phyloP scores from a whole-genome alignment of 2,797 vertebrate genomes.

The Macrochelys suwanniensis region DNA sequence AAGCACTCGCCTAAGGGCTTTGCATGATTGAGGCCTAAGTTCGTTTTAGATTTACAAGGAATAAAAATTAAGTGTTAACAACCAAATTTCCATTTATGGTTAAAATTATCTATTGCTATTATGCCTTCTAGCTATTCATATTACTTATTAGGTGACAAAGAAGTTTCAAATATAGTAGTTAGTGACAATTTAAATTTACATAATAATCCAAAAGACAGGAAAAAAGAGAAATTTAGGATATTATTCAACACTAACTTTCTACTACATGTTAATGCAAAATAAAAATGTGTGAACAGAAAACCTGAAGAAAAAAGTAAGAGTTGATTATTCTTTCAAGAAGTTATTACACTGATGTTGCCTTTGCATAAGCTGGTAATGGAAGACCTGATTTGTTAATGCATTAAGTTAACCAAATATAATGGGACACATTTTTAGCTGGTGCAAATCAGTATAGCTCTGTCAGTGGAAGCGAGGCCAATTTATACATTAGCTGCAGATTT shows the following conservation, averaged over 20 bases:
- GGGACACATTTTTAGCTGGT: background rate
- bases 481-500: background rate
- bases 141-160: constrained; percentile 64
- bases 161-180: constrained; percentile 35
- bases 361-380: background rate
- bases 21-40: background rate
- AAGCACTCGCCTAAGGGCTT: background rate
- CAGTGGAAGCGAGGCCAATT: background rate
- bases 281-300: constrained; percentile 65
- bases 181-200: constrained; percentile 72
- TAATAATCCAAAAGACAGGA: constrained; percentile 46
- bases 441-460: background rate
- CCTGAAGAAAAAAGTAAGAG: constrained; percentile 22
- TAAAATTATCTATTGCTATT: constrained; percentile 48
- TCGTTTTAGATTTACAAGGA: constrained; percentile 11
- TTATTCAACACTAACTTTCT: constrained; percentile 64
- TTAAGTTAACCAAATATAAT: background rate
- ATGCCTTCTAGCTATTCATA: constrained; percentile 50
- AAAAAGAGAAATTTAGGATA: constrained; percentile 43
- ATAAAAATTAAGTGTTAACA: background rate
- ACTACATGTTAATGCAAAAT: constrained; percentile 61
- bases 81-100: constrained; percentile 34
- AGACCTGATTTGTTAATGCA: background rate
- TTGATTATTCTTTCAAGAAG: constrained; percentile 47
- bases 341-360: constrained; percentile 3